Base-by-base conservation (phyloP, 2,888 invertebrate genomes). In the Nomada fucata region DNA sequence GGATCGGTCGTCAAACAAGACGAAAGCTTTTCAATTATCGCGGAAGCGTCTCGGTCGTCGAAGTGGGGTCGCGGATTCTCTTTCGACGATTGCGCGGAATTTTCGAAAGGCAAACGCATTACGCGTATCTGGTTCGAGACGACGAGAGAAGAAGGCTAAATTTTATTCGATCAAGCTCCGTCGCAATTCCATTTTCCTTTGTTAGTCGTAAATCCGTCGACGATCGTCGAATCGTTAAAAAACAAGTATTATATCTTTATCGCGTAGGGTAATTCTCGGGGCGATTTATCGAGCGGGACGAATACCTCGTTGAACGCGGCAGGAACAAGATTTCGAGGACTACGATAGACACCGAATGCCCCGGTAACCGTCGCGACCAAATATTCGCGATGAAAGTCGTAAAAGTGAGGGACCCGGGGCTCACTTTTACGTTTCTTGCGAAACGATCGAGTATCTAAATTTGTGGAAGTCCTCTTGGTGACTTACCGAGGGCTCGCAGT, bases 11-110 rank as follows among this genome's bases (percentile, higher is more conserved):
- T 50, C 55, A 52, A 57, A 73, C 60, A 65, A 44, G 18, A 59
- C 15, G 7, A n/a, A n/a, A 52, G 20, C 2, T 61, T 67, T 78
- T 74, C 77, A 78, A 78, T 78, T 74, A 74, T 74, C 47, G 29
- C 26, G 10, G 15, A 11, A 52, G 23, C 44, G 52, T 1, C 13
- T 5, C 18, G 23, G 23, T 11, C 23, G 47, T 52, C 52, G n/a
- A 9, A 59, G 5, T 15, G 36, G 26, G 44, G 64, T 29, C 60
- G 26, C 42, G 64, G 47, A 61, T 61, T 44, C 59, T 67, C 67
- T n/a, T 4, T n/a, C 53, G 23, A 29, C 23, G 77, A 74, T 74
- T 74, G 60, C 60, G 42, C 59, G 44, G 26, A 36, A 64, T 29
- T 29, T 77, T 77, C 64, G 50, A 11, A 9, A n/a, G 20, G 42